phyloP scores from a whole-genome alignment of 64 coral and sea anemone genomes.

The Cladopsammia gracilis region DNA sequence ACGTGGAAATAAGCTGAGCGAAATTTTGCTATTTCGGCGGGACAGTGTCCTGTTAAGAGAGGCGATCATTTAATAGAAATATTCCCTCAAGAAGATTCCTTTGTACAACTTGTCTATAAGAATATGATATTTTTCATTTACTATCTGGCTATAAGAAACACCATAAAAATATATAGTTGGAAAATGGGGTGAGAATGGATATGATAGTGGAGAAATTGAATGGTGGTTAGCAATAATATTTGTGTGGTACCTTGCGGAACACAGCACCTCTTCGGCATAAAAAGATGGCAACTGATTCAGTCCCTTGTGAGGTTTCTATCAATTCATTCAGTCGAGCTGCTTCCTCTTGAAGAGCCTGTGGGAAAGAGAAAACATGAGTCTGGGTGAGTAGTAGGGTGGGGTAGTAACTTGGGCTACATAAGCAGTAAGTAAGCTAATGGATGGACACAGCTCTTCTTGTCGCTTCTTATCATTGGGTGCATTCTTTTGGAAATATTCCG shows the following conservation, averaged over 20 bases:
- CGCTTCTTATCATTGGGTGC: too few species aligned
- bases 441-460: too few species aligned
- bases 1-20: too few species aligned
- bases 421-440: background rate
- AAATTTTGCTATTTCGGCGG: too few species aligned
- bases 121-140: too few species aligned
- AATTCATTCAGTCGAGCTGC: constrained; percentile 57
- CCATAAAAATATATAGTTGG: too few species aligned
- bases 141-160: too few species aligned
- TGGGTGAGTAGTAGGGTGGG: too few species aligned
- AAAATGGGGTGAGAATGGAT: background rate
- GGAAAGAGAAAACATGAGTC: background rate
- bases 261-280: constrained; percentile 90
- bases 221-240: background rate
- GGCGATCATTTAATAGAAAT: background rate
- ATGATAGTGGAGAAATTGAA: background rate
- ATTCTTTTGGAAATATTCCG: too few species aligned
- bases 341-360: constrained; percentile 80
- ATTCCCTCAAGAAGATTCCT: too few species aligned
- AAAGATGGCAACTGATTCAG: constrained; percentile 79
- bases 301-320: constrained; percentile 78
- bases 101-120: too few species aligned
- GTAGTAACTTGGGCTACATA: background rate
- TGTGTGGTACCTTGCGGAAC: constrained; percentile 82
- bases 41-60: background rate